Percentiles rank a stretch among this genome's conserved stretches.
These are phyloP conservation scores for Harpalus rufipes DNA, from an alignment of 2,888 invertebrate genomes.

Conservation along the genomic window DNA sequence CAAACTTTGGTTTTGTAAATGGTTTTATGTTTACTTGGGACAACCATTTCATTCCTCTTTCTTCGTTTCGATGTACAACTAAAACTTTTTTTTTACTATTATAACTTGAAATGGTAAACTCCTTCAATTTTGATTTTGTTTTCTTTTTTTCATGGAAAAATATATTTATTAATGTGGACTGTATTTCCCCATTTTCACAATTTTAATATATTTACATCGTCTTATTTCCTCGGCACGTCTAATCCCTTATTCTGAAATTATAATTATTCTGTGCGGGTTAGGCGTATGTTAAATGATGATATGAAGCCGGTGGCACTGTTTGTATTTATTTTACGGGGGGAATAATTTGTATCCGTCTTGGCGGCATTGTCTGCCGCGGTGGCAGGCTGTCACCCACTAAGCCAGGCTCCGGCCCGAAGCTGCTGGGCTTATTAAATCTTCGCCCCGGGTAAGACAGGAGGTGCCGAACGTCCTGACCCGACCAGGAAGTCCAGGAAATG, in stretches of 20 bases:
- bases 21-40: too few species aligned
- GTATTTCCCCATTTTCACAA: too few species aligned
- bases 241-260: background rate
- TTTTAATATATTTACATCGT: too few species aligned
- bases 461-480: background rate
- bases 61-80: too few species aligned
- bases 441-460: conserved; percentile 30
- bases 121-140: too few species aligned
- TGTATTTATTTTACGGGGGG: conserved; percentile 62
- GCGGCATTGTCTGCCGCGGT: conserved; percentile 51
- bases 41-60: too few species aligned
- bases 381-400: conserved; percentile 60
- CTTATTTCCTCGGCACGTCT: too few species aligned
- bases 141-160: too few species aligned
- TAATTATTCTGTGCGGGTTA: background rate
- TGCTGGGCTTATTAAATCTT: conserved; percentile 66
- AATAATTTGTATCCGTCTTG: conserved; percentile 64
- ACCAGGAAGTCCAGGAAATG: background rate
- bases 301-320: conserved; percentile 35
- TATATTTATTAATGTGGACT: too few species aligned
- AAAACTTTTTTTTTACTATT: too few species aligned
- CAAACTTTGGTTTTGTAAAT: too few species aligned
- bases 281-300: conserved; percentile 63
- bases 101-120: too few species aligned
- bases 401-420: conserved; percentile 53